Conservation (phyloP, 2,113 vertebrate genomes). For the Scomber colias region DNA sequence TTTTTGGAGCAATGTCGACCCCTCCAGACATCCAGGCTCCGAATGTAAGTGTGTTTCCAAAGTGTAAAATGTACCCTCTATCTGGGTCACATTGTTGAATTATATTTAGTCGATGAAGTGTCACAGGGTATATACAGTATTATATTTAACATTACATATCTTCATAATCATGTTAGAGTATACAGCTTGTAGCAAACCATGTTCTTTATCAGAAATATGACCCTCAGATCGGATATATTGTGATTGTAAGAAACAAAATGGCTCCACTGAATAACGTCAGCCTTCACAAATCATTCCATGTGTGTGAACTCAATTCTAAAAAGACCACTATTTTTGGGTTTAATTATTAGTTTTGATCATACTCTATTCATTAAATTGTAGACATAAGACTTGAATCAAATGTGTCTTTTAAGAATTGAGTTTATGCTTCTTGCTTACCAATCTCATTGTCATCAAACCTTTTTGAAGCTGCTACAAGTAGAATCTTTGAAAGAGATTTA, state of each 20-base stretch:
- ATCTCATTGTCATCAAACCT: constrained; percentile 39
- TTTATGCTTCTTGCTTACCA: constrained; percentile 43
- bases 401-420: constrained; percentile 55
- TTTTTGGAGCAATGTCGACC: constrained; percentile 98
- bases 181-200: too few relatives aligned
- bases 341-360: neutral
- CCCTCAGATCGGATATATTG: neutral
- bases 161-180: neutral
- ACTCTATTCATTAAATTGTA: neutral
- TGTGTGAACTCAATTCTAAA: constrained; percentile 64
- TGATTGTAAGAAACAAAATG: neutral
- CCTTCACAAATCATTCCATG: constrained; percentile 31
- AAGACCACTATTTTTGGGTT: neutral
- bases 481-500: neutral
- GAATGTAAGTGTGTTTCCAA: constrained; percentile 87
- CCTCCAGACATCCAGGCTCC: constrained; percentile 92
- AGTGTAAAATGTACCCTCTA: constrained; percentile 19
- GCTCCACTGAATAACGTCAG: constrained; percentile 32
- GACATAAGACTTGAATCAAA: neutral
- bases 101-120: neutral
- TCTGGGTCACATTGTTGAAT: constrained; percentile 25
- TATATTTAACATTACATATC: neutral
- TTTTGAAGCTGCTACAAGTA: constrained; percentile 70
- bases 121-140: neutral
- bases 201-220: neutral